These are phyloP conservation scores for Grus americana DNA, from an alignment of 2,113 vertebrate species.

Conservation along the genomic window DNA sequence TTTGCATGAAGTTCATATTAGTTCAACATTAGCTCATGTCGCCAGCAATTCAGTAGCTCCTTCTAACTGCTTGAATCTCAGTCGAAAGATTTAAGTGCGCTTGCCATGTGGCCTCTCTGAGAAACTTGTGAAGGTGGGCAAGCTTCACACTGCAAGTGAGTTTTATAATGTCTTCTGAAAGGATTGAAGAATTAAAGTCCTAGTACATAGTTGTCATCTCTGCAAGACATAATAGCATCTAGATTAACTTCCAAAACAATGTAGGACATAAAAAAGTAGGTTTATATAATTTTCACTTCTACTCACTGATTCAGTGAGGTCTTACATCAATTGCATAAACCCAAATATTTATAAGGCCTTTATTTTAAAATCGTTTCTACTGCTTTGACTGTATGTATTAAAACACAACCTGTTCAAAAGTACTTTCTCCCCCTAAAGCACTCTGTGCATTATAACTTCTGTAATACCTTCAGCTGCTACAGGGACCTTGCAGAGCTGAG, in stretches of 20 bases:
- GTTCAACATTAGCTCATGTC: slow-evolving; percentile 12
- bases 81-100: not conserved
- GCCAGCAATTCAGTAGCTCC: slow-evolving; percentile 27
- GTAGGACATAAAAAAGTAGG: not conserved
- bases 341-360: not conserved
- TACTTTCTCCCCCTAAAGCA: not conserved
- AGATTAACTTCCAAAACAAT: not conserved
- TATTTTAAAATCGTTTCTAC: not conserved
- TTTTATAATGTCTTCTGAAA: not conserved
- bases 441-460: not conserved
- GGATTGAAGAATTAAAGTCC: not conserved
- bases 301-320: not conserved
- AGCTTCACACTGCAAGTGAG: not conserved
- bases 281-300: not conserved
- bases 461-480: not conserved
- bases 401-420: not conserved
- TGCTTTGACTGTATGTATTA: not conserved
- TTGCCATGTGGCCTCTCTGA: not conserved
- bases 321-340: not conserved
- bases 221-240: not conserved
- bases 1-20: slow-evolving; percentile 31
- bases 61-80: not conserved
- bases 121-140: not conserved
- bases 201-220: not conserved
- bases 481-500: not conserved